Evolutionary conservation across 64 coral and sea anemone genomes (phyloP), one percentile per base, ranked within the genome.

Genomic region (Stichodactyla mertensii): DNA sequence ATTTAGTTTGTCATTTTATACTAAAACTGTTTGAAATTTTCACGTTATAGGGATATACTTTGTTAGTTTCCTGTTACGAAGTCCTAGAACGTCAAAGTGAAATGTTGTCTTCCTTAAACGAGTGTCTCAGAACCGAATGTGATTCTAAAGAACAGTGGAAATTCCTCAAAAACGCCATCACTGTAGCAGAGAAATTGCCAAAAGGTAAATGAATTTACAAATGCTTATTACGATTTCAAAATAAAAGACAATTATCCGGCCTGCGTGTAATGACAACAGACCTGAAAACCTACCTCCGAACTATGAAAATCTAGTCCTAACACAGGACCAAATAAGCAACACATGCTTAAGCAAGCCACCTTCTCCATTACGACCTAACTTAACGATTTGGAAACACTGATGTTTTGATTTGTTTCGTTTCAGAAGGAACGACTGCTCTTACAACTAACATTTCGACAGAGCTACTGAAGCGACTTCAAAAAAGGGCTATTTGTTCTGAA

Each of bases 341-440:
- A 45, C 36, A 45, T 45, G 36, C 36, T 45, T 45, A 45, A 45
- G 36, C 36, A 45, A 45, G 36, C 36, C 36, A 45, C 36, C 36
- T 45, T 45, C 36, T 45, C 3, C 36, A 45, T 45, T 45, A 45
- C 36, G 36, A 45, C 36, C 36, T 45, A 45, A 45, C 36, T 45
- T 45, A 45, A 45, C 36, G 36, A 45, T 45, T 45, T 45, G 36
- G 36, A 45, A 45, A 45, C 36, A 45, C 36, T 45, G 36, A 45
- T 45, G 3, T 45, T 45, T 67, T 64, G 59, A 24, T 89, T 14
- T 51, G 0, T 82, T 86, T 52, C 20, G 15, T 81, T 70, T 62
- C 23, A 95, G 93, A 91, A 52, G 82, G 70, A 57, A 95, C 93
- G 16, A 20, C 83, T 54, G 82, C 80, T 13, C 53, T 95, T 15